Percentiles rank a stretch among this genome's conserved stretches.
phyloP scores from a whole-genome alignment of 1,140 invertebrate genomes.

The Zaprionus africanus region DNA sequence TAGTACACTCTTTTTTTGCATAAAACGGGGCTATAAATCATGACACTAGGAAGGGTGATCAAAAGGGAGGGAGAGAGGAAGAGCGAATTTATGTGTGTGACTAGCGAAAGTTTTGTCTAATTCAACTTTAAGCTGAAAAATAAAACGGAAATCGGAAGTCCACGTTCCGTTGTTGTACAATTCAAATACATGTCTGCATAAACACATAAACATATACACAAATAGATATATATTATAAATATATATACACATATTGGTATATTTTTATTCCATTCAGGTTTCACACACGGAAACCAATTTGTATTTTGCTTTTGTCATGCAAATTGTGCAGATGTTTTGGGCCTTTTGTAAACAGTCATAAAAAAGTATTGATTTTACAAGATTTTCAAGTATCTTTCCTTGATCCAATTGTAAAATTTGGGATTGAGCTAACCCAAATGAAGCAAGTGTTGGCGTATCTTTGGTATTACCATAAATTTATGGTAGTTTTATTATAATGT shows the following conservation, averaged over 20 bases:
- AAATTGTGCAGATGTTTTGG: neutral
- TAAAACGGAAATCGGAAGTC: constrained; percentile 1
- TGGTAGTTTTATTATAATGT: constrained; percentile 24
- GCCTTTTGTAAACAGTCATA: neutral
- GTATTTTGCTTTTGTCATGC: constrained; percentile 16
- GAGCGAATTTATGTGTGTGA: constrained; percentile 6
- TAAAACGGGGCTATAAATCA: constrained; percentile 22
- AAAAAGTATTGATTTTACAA: neutral
- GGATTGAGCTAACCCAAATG: neutral
- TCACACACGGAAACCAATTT: constrained; percentile 2
- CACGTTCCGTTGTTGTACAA: neutral
- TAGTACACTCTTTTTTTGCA: constrained; percentile 4
- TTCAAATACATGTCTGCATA: neutral
- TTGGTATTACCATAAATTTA: constrained; percentile 8
- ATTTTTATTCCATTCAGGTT: constrained; percentile 1
- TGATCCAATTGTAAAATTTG: constrained; percentile 4
- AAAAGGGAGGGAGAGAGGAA: neutral
- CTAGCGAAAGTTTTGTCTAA: constrained; percentile 12
- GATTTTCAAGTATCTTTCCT: neutral
- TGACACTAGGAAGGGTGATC: neutral
- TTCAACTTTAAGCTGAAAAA: constrained; percentile 8
- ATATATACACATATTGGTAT: neutral
- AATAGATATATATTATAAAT: neutral
- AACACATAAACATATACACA: no score
- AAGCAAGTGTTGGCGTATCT: neutral